Evolutionary conservation across 1,140 invertebrate genomes (phyloP), one percentile per base, ranked within the genome.

Genomic region (Helicoverpa zea): DNA sequence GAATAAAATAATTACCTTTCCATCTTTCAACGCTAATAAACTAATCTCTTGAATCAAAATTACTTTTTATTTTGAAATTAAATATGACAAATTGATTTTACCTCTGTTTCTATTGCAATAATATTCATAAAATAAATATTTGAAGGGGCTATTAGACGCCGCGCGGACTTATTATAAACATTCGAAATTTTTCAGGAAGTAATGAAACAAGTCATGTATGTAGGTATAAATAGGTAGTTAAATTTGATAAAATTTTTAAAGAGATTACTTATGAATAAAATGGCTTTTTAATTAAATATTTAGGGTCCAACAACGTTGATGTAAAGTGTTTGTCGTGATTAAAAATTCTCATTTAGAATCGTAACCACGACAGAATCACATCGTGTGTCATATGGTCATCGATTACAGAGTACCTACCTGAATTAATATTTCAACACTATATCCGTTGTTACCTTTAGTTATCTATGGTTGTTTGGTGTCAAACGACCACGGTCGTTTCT

Each of bases 231-330:
- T 94, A 94, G 92, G 88, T 95, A 95, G 94, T 90, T 81, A 89
- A 92, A 90, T 91, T 92, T 91, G 88, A 92, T 92, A 93, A 88
- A 92, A 90, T 86, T 94, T 94, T 94, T 91, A 93, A 94, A 92
- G 88, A 94, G 87, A 91, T 92, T 91, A 92, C 91, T 94, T 93
- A 94, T 94, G 88, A 92, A 91, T 90, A 92, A 92, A 92, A 91
- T 88, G 89, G 90, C 91, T 93, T 95, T 92, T 92, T 92, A 87
- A 91, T 90, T 90, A 88, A 94, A 91, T 87, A 88, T 89, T 88
- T 89, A 91, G 88, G 93, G 93, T 93, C 92, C 93, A 94, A 94
- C 89, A 89, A 89, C 81, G 58, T 86, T 81, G 76, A 89, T 83
- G 85, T 85, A 86, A 80, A 83, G 78, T 81, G 63, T 64, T 83